phyloP scores from a whole-genome alignment of 92 coral and sea anemone species.

The Parazoanthus swiftii region DNA sequence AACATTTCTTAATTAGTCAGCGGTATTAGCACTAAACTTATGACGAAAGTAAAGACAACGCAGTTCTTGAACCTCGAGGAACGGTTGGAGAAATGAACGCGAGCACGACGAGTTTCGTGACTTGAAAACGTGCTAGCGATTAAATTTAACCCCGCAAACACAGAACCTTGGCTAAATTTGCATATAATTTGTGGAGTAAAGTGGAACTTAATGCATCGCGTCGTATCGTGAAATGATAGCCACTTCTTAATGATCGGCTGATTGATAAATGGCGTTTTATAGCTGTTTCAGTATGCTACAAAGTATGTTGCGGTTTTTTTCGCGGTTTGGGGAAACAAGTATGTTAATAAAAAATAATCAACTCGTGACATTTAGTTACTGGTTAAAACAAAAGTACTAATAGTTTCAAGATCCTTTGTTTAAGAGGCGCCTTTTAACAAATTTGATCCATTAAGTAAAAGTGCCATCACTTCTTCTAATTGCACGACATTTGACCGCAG shows the following conservation, averaged over 20 bases:
- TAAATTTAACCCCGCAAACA: not conserved
- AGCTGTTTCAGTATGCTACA: not conserved
- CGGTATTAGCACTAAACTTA: not conserved
- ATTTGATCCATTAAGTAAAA: not conserved
- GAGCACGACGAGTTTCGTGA: not conserved
- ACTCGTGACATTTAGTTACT: not conserved
- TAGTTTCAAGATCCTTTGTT: not conserved
- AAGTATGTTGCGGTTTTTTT: not conserved
- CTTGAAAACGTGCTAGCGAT: conserved; percentile 2
- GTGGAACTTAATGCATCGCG: not conserved
- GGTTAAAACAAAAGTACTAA: not conserved
- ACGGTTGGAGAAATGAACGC: not conserved
- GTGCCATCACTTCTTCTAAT: not conserved
- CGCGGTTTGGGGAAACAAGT: not conserved
- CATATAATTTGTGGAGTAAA: not conserved
- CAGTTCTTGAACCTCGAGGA: not conserved
- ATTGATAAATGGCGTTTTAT: not conserved
- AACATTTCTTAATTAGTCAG: not conserved
- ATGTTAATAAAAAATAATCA: no score
- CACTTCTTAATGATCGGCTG: not conserved
- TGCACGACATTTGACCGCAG: not conserved
- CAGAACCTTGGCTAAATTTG: not conserved
- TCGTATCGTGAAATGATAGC: not conserved
- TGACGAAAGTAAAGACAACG: not conserved
- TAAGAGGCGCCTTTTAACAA: not conserved